A percentile compares a stretch with the other conserved stretches of the same genome.
These are phyloP conservation scores for Agonopterix arenella DNA, from an alignment of 2,888 invertebrate species.

Conservation along the genomic window DNA sequence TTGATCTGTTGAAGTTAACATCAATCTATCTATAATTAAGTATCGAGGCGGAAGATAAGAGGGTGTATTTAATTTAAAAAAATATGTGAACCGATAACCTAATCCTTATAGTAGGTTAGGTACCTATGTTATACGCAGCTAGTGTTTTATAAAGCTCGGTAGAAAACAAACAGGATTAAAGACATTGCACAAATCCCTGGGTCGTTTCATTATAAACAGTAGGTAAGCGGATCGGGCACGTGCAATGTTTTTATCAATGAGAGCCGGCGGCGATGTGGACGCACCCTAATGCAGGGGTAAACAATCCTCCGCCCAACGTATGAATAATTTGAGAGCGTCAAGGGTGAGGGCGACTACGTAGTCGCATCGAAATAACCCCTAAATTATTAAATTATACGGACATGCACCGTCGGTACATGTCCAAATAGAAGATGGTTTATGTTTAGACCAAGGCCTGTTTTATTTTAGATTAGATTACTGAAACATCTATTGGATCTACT, in stretches of 20 bases:
- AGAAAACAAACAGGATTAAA: conserved; percentile 45
- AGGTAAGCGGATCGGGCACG: conserved; percentile 66
- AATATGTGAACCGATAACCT: no score
- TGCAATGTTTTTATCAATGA: conserved; percentile 67
- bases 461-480: background rate
- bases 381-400: conserved; percentile 70
- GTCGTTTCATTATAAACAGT: conserved; percentile 59
- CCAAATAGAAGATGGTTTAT: background rate
- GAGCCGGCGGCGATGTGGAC: conserved; percentile 27
- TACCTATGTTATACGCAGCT: background rate
- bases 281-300: conserved; percentile 52
- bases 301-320: conserved; percentile 54
- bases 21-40: conserved; percentile 10
- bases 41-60: no score
- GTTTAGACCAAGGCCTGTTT: background rate
- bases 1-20: conserved; percentile 7
- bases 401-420: conserved; percentile 27
- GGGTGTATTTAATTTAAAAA: no score
- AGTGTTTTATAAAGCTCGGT: conserved; percentile 8
- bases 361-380: conserved; percentile 55
- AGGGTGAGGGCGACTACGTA: conserved; percentile 33
- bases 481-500: no score
- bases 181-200: conserved; percentile 23
- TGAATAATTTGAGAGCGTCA: conserved; percentile 63
- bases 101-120: no score